Base-by-base conservation (phyloP, 2,113 vertebrate genomes). In the Mandrillus leucophaeus region DNA sequence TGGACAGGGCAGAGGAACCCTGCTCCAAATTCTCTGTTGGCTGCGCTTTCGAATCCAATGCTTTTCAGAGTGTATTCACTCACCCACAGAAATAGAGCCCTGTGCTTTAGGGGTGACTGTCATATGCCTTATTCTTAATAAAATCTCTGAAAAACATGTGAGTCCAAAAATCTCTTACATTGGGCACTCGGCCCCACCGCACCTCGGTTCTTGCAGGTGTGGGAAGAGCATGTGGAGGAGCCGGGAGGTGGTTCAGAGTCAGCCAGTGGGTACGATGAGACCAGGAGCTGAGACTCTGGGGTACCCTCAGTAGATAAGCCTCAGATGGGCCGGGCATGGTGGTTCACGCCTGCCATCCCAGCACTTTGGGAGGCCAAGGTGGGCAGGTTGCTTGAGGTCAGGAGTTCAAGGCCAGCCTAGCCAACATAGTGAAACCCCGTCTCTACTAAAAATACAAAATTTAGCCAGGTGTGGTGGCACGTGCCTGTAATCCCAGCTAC, bases 51-150 rank as follows among this genome's bases (percentile, higher is more conserved):
- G 96, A 98, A 98, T 98, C 98, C 98, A 98, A 95, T 97, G 98
- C 98, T 98, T 98, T 98, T 97, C 93, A 92, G 88, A 97, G 90
- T 32, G 78, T 83, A 87, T 92, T 93, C 96, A 96, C 82, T 98
- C 98, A 90, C 98, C 97, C 93, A 91, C 96, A 91, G 91, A 97
- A 97, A 97, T 93, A 95, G 95, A 98, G 96, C 97, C 97, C 88
- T 97, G 96, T 98, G 96, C 97, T 97, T 97, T 88, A 97, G 97
- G 95, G 98, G 95, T 82, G 57, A 55, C 93, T 98, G 98, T 98
- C 96, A 97, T 97, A 98, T 13, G 96, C 98, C 98, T 98, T 98
- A 98, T 99, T 98, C 96, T 97, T 98, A 98, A 99, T 98, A 99
- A 99, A 99, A 98, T 79, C 70, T 96, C 35, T 85, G 92, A 92